A percentile compares a stretch with the other conserved stretches of the same genome.
phyloP scores from a whole-genome alignment of 1,140 invertebrate species.

The Trypoxylus dichotomus region DNA sequence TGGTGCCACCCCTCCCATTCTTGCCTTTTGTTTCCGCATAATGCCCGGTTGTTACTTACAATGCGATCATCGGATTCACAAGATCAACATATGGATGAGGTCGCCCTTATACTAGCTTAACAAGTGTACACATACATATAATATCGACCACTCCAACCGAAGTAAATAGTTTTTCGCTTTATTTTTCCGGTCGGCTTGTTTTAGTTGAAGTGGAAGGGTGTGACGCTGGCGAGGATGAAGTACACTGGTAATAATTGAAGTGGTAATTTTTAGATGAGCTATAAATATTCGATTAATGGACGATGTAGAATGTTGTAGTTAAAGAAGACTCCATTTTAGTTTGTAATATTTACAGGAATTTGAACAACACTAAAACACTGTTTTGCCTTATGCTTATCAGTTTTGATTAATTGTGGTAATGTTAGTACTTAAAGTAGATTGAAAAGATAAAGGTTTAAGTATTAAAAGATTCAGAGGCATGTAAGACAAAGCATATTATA shows the following conservation, averaged over 20 bases:
- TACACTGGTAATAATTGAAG: background rate
- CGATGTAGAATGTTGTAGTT: too few species aligned
- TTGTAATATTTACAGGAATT: too few species aligned
- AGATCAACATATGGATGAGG: conserved; percentile 33
- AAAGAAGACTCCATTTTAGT: too few species aligned
- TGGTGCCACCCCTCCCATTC: background rate
- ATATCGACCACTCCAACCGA: background rate
- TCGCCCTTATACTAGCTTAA: background rate
- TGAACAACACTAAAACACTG: too few species aligned
- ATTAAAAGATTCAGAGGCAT: too few species aligned
- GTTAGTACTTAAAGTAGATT: too few species aligned
- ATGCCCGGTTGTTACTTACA: conserved; percentile 30
- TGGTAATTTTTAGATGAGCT: background rate
- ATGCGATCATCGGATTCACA: conserved; percentile 31
- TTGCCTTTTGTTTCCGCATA: background rate
- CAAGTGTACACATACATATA: background rate
- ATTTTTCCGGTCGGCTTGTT: background rate
- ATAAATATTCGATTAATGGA: too few species aligned
- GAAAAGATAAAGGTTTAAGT: too few species aligned
- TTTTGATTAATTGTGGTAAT: too few species aligned
- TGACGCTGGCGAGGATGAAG: background rate
- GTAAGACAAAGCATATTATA: too few species aligned
- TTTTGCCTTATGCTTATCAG: too few species aligned
- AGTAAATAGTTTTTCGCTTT: background rate
- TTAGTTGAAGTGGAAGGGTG: background rate